phyloP scores from a whole-genome alignment of 2,113 vertebrate genomes.

The Erinaceus europaeus region DNA sequence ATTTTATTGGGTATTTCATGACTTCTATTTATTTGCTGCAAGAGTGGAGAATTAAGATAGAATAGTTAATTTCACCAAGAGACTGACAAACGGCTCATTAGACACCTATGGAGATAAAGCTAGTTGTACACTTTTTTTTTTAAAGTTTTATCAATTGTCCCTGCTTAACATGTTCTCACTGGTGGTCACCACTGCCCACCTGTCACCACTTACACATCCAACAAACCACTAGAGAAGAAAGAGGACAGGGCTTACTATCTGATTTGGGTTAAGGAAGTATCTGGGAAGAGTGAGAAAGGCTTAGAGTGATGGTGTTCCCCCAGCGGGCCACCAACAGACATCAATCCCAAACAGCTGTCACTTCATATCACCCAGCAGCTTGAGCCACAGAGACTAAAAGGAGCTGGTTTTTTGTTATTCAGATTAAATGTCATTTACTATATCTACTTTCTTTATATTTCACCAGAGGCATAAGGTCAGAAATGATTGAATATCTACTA shows the following conservation, averaged over 20 bases:
- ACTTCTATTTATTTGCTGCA: constrained; percentile 87
- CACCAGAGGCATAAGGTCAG: constrained; percentile 85
- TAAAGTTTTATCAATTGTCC: constrained; percentile 78
- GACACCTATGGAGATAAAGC: constrained; percentile 83
- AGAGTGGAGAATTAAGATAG: constrained; percentile 85
- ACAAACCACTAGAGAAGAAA: constrained; percentile 11
- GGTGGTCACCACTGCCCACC: constrained; percentile 73
- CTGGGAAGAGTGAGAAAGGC: constrained; percentile 76
- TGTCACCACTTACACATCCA: constrained; percentile 14
- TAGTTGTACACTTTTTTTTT: constrained; percentile 78
- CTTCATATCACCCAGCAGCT: constrained; percentile 79
- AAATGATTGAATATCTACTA: constrained; percentile 86
- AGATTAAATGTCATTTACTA: constrained; percentile 81
- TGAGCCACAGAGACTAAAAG: constrained; percentile 76
- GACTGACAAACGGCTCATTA: constrained; percentile 86
- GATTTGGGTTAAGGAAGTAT: constrained; percentile 72
- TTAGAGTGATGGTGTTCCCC: constrained; percentile 72
- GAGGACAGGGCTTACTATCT: constrained; percentile 47
- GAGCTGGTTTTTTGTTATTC: constrained; percentile 71
- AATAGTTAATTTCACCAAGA: constrained; percentile 85
- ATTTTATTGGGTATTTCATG: constrained; percentile 85
- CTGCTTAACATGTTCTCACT: constrained; percentile 76
- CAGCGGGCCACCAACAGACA: constrained; percentile 77
- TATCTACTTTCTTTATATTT: constrained; percentile 74
- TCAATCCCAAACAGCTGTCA: constrained; percentile 76